Evolutionary conservation across 2,888 invertebrate species (phyloP), one percentile per base, ranked within the genome.

Genomic region (Opisthograptis luteolata): DNA sequence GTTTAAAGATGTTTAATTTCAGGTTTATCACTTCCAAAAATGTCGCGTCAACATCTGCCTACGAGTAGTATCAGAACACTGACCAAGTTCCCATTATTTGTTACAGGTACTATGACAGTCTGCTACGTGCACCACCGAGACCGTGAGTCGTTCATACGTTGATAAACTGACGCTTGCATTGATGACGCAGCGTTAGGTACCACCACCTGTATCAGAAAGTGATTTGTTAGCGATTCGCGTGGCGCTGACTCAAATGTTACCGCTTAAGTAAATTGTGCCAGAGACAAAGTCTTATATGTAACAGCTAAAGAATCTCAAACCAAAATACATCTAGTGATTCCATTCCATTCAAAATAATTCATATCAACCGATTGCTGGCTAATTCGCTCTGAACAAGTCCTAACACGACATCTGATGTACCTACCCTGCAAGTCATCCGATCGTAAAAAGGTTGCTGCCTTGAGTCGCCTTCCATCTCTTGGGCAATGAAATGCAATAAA

Each of bases 21-120:
- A n/a, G n/a, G n/a, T n/a, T n/a, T n/a, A n/a, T 3, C 9, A 20
- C 6, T 10, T 17, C 1, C 25, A 27, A 3, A 31, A 36, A 24
- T 9, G 6, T 36, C 0, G 13, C n/a, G 4, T 0, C 8, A 20
- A 20, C 1, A 34, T 20, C 12, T 35, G 8, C 24, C 3, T 1
- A n/a, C 1, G 30, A 15, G 13, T 8, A 0, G 20, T 0, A 30
- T 17, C 15, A 2, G 19, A 10, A 73, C n/a, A n/a, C 67, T 75
- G 61, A 75, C 71, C 66, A 73, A 72, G 68, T 79, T 78, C 79
- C 68, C 68, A 64, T 74, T 55, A 22, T 40, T 66, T 79, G 76
- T 88, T 88, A 52, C 88, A 89, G 88, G 88, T 89, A 88, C 80
- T 77, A 84, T 84, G 87, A 82, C 81, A 70, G 78, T 81, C 79